Evolutionary conservation across 2,888 invertebrate species (phyloP), one percentile per base, ranked within the genome.

Genomic region (Philhelius pedissequus): DNA sequence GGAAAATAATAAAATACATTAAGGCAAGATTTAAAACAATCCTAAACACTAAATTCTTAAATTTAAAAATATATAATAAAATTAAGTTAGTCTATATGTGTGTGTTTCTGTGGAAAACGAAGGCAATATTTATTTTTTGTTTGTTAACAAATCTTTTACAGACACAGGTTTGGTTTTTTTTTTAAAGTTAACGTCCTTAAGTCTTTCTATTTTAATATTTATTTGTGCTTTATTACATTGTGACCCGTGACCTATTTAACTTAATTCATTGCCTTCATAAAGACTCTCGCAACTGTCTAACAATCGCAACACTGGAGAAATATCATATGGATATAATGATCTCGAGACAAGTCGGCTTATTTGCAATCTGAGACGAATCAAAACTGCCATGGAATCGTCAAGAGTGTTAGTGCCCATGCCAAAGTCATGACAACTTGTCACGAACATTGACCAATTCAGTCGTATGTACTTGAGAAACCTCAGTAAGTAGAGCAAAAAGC

Each of bases 281-380:
- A 97, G 93, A 89, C 95, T 95, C 90, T 97, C 97, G 89, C 96
- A 97, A 87, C 95, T 95, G 90, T 96, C 96, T 86, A 97, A 92
- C 88, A 97, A 92, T 91, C 96, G 94, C 87, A 97, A 92, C 76
- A 97, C 96, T 48, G 97, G 97, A 88, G 95, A 96, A 89, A 97
- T 97, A 90, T 97, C 97, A 91, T 97, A 97, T 0, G 97, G 97
- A 91, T 97, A 97, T 62, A 97, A 91, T 87, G 96, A 95, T 89
- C 95, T 95, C 0, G 96, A 95, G 7, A 97, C 97, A 87, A 97
- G 92, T 89, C 96, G 93, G 87, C 96, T 96, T 86, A 97, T 96
- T 89, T 97, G 95, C 87, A 96, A 92, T 87, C 96, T 93, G 76
- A 97, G 92, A 69, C 96, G 93, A 88, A 96, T 96, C 35, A 97